Evolutionary conservation across 2,113 vertebrate genomes (phyloP), one percentile per base, ranked within the genome.

Genomic region (Oncorhynchus nerka): DNA sequence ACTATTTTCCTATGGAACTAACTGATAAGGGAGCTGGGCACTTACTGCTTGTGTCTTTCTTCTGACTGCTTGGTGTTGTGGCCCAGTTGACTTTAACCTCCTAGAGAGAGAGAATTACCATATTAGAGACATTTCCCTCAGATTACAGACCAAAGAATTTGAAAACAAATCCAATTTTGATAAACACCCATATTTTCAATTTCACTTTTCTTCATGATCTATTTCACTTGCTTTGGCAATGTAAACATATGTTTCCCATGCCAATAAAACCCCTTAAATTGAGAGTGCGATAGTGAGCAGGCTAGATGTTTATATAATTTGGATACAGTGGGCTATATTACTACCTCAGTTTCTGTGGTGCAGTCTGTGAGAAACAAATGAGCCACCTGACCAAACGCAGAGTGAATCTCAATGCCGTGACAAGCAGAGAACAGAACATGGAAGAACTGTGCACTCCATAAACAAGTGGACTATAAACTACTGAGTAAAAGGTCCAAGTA

Each of bases 1-100:
- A 22, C 59, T 9, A 22, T 4, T n/a, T 51, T 15, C 16, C 51
- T 55, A 55, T 15, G 5, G 12, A 19, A 55, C 16, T 16, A 2
- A 45, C 39, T 12, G 39, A 45, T 45, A 39, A 9, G 39, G 8
- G 9, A 45, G 39, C 39, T 45, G 39, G 39, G 39, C 39, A 45
- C 39, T 99, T 95, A 99, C 98, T 99, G 94, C 97, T 99, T 87
- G 97, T 98, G 89, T 99, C 98, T 95, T 99, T 99, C 94, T 99
- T 99, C 95, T 99, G 98, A 93, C 97, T 99, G 93, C 97, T 98
- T 89, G 98, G 98, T 66, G 96, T 99, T 39, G 98, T 99, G 85
- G 98, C 98, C 98, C 98, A 99, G 93, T 99, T 99, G 86, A 99
- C 98, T 93, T 99, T 99, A 87, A 99, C 97, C 90, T 99, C 98